Evolutionary conservation across 2,888 invertebrate species (phyloP), one percentile per base, ranked within the genome.

Genomic region (Strigamia crassipes): DNA sequence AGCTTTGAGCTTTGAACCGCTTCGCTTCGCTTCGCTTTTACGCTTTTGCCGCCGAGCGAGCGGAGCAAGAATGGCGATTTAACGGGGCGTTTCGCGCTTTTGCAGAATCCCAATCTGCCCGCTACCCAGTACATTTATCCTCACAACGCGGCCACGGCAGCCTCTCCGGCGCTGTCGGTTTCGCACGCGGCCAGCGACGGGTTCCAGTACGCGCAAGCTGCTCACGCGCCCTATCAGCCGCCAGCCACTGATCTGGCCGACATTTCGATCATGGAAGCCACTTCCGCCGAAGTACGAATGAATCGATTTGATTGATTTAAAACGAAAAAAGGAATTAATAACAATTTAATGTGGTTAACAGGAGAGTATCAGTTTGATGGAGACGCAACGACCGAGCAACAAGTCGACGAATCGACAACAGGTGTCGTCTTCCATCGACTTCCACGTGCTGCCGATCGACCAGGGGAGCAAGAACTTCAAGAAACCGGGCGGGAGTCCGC

Each of bases 221-320:
- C 51, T 5, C 79, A 82, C 34, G 82, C 79, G n/a, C 73, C 73
- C 18, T 66, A 79, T 18, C 82, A 82, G 73, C 81, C 79, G 56
- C 61, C 79, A 27, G 31, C 61, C 61, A 81, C 79, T 80, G 83
- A 83, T 42, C 21, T 80, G 34, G 73, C 77, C 15, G 83, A 83
- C 34, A 38, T 79, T n/a, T 38, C 83, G 21, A 82, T 82, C 38
- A 38, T 82, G 51, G 83, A 83, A 80, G 82, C 83, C 13, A 79
- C 80, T 41, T 79, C 81, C 27, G 78, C 82, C 27, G 83, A 83
- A 23, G 73, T 79, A 41, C 15, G 42, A 42, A 1, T 13, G 2
- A 5, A 27, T 27, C 1, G n/a, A n/a, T n/a, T n/a, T n/a, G n/a
- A n/a, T n/a, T n/a, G n/a, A n/a, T n/a, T n/a, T n/a, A n/a, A n/a